Evolutionary conservation across 2,113 vertebrate genomes (phyloP).

Genomic region (Nibea coibor): DNA sequence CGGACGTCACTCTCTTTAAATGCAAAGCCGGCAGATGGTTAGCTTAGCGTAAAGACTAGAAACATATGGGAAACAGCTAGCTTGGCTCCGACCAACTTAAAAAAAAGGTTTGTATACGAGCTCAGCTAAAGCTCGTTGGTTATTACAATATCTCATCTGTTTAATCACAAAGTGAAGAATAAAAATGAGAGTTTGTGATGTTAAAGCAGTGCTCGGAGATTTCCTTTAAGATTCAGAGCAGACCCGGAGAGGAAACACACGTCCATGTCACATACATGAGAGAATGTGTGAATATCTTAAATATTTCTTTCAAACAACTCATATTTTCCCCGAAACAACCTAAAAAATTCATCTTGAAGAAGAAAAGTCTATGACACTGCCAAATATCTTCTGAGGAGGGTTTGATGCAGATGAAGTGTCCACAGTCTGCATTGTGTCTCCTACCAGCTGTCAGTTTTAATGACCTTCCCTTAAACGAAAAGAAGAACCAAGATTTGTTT

Average conservation of each 20-base stretch:
- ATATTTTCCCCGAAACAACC: not conserved
- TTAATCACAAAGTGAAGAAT: no score
- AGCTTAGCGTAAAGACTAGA: no score
- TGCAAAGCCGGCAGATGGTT: not conserved
- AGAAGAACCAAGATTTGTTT: no score
- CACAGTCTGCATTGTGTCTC: no score
- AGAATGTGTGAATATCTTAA: not conserved
- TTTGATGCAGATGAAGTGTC: no score
- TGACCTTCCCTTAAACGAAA: no score
- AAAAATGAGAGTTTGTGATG: not conserved
- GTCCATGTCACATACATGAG: no score
- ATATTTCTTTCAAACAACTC: not conserved
- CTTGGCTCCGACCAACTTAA: not conserved
- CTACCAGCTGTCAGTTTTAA: not conserved
- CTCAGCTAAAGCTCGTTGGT: no score
- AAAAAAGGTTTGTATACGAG: not conserved
- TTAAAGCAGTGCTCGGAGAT: not conserved
- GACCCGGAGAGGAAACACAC: fast-evolving
- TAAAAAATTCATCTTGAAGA: not conserved
- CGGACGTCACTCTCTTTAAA: not conserved
- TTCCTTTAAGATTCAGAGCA: not conserved
- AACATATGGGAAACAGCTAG: not conserved
- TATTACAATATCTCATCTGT: no score
- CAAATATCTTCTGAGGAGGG: not conserved
- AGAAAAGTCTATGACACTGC: not conserved